Percentiles rank a stretch among this genome's conserved stretches.
phyloP scores from a whole-genome alignment of 2,888 invertebrate genomes.

The Habrosyne pyritoides region DNA sequence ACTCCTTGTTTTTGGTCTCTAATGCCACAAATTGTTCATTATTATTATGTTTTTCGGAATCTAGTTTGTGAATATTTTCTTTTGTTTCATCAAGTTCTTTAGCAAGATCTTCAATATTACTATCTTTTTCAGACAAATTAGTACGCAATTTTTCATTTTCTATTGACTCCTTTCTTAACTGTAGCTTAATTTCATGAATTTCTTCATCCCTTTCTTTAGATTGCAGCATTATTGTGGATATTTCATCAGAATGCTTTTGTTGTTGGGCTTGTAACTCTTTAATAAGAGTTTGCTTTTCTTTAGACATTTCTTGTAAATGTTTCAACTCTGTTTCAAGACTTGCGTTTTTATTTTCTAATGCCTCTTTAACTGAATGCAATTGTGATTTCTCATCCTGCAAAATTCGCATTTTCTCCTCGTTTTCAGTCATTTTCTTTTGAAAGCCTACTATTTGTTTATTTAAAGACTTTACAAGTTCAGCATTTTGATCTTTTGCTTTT shows the following conservation, averaged over 20 bases:
- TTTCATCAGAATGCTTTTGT: constrained; percentile 75
- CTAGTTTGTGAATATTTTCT: constrained; percentile 61
- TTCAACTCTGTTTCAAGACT: constrained; percentile 63
- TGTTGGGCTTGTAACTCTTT: constrained; percentile 74
- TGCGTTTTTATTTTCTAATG: constrained; percentile 58
- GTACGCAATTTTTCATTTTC: constrained; percentile 85
- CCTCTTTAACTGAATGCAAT: constrained; percentile 57
- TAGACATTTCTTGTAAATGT: constrained; percentile 68
- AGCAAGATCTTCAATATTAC: constrained; percentile 70
- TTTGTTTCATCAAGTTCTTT: constrained; percentile 72
- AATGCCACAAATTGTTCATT: constrained; percentile 62
- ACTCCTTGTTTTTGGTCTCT: constrained; percentile 86
- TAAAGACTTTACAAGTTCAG: constrained; percentile 76
- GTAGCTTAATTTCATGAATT: constrained; percentile 79
- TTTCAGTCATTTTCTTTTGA: constrained; percentile 68
- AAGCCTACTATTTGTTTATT: constrained; percentile 79
- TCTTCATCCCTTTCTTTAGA: constrained; percentile 82
- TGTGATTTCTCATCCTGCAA: constrained; percentile 76
- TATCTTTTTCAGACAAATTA: constrained; percentile 81
- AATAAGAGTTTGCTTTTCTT: constrained; percentile 72
- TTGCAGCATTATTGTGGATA: constrained; percentile 68
- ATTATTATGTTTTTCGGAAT: constrained; percentile 70
- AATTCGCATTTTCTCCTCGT: constrained; percentile 62
- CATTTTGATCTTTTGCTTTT: constrained; percentile 77
- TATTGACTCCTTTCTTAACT: constrained; percentile 84